Conservation (phyloP, 2,797 vertebrate genomes). For the Scarus forsteni region DNA sequence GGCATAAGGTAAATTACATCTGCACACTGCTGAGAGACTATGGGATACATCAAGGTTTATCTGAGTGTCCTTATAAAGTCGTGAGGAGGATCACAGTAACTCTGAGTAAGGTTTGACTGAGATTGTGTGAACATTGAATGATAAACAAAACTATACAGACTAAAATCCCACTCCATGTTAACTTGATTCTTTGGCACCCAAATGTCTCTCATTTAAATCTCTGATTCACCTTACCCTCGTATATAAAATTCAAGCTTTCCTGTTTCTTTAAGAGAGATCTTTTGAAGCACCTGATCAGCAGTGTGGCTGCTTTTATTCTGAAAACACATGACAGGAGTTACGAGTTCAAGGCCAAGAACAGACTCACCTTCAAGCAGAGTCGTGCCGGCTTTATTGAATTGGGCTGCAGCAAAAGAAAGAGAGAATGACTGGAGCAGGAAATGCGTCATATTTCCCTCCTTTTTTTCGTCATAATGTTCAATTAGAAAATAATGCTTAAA, state of each 20-base stretch:
- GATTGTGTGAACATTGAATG: background rate
- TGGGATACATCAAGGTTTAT: slow-evolving; percentile 9
- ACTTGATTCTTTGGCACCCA: background rate
- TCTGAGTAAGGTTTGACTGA: slow-evolving; percentile 5
- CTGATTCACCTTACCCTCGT: slow-evolving; percentile 13
- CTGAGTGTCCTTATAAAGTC: slow-evolving; percentile 20
- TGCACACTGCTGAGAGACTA: background rate
- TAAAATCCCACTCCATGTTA: background rate
- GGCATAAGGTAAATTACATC: no score
- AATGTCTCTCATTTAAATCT: background rate
- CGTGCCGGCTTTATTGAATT: slow-evolving; percentile 21
- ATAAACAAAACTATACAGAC: slow-evolving; percentile 14
- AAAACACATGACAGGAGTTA: slow-evolving; percentile 33
- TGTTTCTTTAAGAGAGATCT: slow-evolving; percentile 32
- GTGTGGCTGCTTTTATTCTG: slow-evolving; percentile 31
- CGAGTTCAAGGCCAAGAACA: slow-evolving; percentile 56
- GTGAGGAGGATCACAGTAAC: slow-evolving; percentile 3
- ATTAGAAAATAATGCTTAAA: background rate
- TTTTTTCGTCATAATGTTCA: slow-evolving; percentile 10
- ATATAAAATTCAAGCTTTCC: slow-evolving; percentile 26
- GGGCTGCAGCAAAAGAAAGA: slow-evolving; percentile 22
- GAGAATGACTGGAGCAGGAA: background rate
- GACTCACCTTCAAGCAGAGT: slow-evolving; percentile 41
- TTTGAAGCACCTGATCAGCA: slow-evolving; percentile 23
- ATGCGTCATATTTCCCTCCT: background rate